Base-by-base conservation (phyloP, 2,888 invertebrate genomes). In the Penaeus monodon region DNA sequence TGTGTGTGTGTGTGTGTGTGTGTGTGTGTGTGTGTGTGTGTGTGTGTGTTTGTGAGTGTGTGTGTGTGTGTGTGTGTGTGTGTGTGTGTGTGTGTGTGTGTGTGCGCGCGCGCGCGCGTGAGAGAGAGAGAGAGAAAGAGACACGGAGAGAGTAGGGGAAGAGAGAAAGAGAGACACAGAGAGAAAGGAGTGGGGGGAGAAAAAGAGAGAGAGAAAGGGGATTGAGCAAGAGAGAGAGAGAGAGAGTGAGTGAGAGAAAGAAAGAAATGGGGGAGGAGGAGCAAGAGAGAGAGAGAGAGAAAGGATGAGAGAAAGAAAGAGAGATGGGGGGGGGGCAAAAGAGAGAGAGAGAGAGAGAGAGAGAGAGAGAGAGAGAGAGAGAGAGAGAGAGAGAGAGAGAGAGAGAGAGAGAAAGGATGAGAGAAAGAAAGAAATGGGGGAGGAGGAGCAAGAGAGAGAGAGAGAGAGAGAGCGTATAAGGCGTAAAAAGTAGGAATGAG, bases 61-160 rank as follows among this genome's bases (percentile, higher is more conserved):
- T 10, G 44, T 8, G 10, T 10, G 44, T 44, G 0, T 44, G 44
- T 44, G 44, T 44, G 44, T 44, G 44, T 38, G 33, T n/a, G n/a
- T n/a, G 44, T 44, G 44, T 10, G 10, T 10, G 44, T 8, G 10
- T 10, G 44, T 44, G 0, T 44, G 44, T 44, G 44, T 44, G 44
- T 44, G 44, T 38, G 33, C n/a, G n/a, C n/a, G n/a, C n/a, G n/a
- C n/a, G n/a, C n/a, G n/a, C n/a, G n/a, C n/a, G n/a, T 38, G 33
- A 33, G 33, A 2, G 33, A 33, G 33, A 33, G 33, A 33, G 33
- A 33, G 33, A 33, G 33, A 33, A 33, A 3, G 33, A 33, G 33
- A 3, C 1, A 3, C 1, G 3, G 3, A 33, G 3, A 3, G 3
- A 3, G 3, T 1, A 33, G 33, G 3, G 2, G 3, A 3, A 3